A percentile compares a stretch with the other conserved stretches of the same genome.
phyloP scores from a whole-genome alignment of 2,888 invertebrate genomes.

The Pristionchus entomophagus region DNA sequence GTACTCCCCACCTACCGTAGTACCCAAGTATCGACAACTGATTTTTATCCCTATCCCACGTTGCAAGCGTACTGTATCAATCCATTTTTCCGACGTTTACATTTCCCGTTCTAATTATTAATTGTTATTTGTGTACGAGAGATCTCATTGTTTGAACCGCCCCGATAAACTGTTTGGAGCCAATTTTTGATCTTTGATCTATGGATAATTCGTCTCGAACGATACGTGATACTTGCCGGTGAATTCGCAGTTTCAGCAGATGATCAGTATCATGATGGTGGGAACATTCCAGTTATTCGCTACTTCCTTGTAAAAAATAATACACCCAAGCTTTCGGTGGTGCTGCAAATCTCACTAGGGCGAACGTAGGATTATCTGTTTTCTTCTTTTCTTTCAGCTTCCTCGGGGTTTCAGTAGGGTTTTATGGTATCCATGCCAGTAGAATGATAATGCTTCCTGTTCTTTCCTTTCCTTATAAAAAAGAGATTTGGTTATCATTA shows the following conservation, averaged over 20 bases:
- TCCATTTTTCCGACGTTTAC: not conserved
- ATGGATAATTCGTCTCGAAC: not conserved
- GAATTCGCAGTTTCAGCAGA: not conserved
- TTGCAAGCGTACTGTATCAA: not conserved
- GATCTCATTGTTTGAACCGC: conserved; percentile 13
- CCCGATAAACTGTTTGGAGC: not conserved
- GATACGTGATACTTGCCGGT: not conserved
- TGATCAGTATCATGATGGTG: no score
- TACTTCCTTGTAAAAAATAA: no score
- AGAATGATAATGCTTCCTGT: no score
- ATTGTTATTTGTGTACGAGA: not conserved
- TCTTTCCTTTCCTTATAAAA: no score
- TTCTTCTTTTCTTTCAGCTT: no score
- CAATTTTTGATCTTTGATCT: not conserved
- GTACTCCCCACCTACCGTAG: not conserved
- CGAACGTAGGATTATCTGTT: no score
- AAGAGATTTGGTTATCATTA: no score
- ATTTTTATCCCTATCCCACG: not conserved
- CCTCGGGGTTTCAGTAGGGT: no score
- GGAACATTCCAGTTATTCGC: no score
- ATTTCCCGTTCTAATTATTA: not conserved
- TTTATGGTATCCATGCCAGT: no score
- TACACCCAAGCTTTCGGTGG: no score
- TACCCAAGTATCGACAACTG: conserved; percentile 13
- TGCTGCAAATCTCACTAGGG: no score